phyloP scores from a whole-genome alignment of 1,140 invertebrate species.

The Philopotamus ludificatus region DNA sequence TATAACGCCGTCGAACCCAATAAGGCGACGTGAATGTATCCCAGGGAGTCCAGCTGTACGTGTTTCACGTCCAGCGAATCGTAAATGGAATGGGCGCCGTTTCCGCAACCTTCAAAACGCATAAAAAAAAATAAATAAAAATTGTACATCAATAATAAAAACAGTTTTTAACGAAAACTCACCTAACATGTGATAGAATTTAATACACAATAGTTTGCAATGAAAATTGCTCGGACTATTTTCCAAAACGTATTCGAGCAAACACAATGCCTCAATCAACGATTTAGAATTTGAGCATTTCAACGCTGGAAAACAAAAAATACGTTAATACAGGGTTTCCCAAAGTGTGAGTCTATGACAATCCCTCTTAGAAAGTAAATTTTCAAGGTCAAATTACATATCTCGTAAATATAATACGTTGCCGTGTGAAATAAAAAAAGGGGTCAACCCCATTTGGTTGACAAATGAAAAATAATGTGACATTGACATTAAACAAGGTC shows the following conservation, averaged over 20 bases:
- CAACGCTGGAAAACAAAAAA: conserved; percentile 42
- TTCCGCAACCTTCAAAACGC: conserved; percentile 59
- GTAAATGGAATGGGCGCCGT: conserved; percentile 68
- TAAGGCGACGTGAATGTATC: conserved; percentile 77
- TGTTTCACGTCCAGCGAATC: conserved; percentile 86
- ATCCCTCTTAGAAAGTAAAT: no score
- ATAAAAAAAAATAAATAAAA: conserved; percentile 12
- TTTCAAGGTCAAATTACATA: no score
- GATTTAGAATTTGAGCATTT: conserved; percentile 50
- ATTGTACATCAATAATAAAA: neutral
- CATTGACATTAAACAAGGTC: neutral
- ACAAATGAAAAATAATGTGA: neutral
- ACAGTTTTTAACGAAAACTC: conserved; percentile 40
- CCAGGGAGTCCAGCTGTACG: conserved; percentile 89
- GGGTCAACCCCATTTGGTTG: no score
- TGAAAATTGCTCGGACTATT: conserved; percentile 77
- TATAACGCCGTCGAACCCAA: conserved; percentile 69
- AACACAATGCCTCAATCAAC: conserved; percentile 63
- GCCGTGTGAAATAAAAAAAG: no score
- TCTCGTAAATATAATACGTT: no score
- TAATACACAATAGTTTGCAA: conserved; percentile 70
- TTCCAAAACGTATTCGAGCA: conserved; percentile 69
- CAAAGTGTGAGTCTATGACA: neutral
- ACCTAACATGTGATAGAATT: conserved; percentile 72
- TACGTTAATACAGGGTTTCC: neutral